Conservation (phyloP, 2,888 invertebrate genomes). For the Amblyjoppa proteus region DNA sequence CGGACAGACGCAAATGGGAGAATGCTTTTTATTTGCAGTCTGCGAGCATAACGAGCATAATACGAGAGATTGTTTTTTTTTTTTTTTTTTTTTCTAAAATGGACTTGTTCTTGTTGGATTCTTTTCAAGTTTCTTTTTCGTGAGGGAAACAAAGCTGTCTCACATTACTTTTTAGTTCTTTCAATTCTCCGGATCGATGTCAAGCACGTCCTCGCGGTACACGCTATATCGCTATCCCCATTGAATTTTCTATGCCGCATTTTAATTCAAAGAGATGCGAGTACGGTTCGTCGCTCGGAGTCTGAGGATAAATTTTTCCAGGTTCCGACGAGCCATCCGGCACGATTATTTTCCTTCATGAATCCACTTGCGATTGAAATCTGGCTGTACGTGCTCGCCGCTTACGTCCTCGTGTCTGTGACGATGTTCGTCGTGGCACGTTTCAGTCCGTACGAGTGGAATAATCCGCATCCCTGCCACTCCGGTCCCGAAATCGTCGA, state of each 20-base stretch:
- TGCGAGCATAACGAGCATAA: no score
- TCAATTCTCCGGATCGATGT: no score
- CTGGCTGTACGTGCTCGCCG: slow-evolving; percentile 93
- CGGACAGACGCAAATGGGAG: no score
- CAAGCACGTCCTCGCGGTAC: no score
- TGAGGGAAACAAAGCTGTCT: no score
- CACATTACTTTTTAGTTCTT: no score
- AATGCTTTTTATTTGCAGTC: no score
- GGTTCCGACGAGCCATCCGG: slow-evolving; percentile 90
- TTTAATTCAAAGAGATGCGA: background rate
- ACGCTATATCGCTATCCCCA: background rate
- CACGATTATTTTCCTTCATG: slow-evolving; percentile 93
- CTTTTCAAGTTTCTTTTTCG: no score
- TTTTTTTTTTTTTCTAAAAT: no score
- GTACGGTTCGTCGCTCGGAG: background rate
- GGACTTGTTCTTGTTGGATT: no score
- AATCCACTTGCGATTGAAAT: slow-evolving; percentile 94
- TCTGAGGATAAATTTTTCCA: slow-evolving; percentile 78
- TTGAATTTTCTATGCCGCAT: background rate
- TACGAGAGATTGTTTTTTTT: no score
- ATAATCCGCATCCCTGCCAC: slow-evolving; percentile 88
- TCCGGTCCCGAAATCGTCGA: slow-evolving; percentile 86
- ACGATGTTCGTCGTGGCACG: slow-evolving; percentile 93
- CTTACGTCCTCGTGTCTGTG: slow-evolving; percentile 92
- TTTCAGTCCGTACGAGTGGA: slow-evolving; percentile 92